Evolutionary conservation across 2,888 invertebrate genomes (phyloP), one percentile per base, ranked within the genome.

Genomic region (Listrodromus nycthemerus): DNA sequence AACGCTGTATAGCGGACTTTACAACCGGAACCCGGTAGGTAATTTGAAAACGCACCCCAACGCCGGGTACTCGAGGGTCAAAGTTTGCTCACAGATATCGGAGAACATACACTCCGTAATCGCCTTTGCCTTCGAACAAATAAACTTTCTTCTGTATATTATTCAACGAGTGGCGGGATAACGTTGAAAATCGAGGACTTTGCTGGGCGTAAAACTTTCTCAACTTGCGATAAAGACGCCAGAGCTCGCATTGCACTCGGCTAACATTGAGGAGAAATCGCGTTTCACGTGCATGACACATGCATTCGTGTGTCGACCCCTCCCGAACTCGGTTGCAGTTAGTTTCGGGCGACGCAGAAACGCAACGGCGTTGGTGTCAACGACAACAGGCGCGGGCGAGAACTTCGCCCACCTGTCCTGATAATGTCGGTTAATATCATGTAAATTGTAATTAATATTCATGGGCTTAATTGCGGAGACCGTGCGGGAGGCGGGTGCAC

Each of bases 401-500:
- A 90, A 91, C 88, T 90, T 91, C 83, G 86, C 89, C 88, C 89
- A 88, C 89, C 89, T 90, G 91, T 91, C 90, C 90, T 88, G 91
- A 92, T 92, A 92, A 92, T 92, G 91, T 92, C 90, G 90, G 91
- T 91, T 92, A 92, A 93, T 92, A 92, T 91, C 92, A 90, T 91
- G 91, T 92, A 92, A 92, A 92, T 91, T 90, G 90, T 91, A 92
- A 93, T 93, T 93, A 93, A 92, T 92, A 93, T 92, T 91, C 92
- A 91, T 90, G 90, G 89, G 85, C 89, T 90, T 92, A 92, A 92
- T 92, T 93, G 88, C 87, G 81, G 66, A 63, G 41, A 61, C 81
- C 83, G 84, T 84, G 85, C 73, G 71, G 65, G n/a, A 61, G 16
- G 27, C 58, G 37, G 50, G 76, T 66, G 85, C 75, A 76, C 86